A percentile compares a stretch with the other conserved stretches of the same genome.
Evolutionary conservation across 1,140 invertebrate species (phyloP).

Genomic region (Papilio glaucus): DNA sequence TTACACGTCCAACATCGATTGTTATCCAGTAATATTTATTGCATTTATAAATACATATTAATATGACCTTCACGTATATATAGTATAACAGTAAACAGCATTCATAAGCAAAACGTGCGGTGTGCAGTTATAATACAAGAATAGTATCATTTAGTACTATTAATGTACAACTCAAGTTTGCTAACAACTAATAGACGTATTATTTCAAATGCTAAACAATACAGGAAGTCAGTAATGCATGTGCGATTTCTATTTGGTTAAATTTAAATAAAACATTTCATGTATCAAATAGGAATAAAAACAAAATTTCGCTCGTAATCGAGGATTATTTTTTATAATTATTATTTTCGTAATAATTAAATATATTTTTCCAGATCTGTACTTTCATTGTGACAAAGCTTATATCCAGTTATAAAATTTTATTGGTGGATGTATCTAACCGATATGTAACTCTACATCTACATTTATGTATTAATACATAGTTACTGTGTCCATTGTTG

Average conservation of each 20-base stretch:
- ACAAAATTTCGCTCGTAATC: background rate
- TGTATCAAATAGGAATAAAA: background rate
- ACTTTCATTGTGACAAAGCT: constrained; percentile 10
- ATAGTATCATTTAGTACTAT: background rate
- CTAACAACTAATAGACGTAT: background rate
- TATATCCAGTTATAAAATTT: background rate
- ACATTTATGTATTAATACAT: constrained; percentile 60
- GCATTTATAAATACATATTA: constrained; percentile 46
- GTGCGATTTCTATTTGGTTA: background rate
- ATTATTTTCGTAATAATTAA: background rate
- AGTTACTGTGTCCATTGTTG: constrained; percentile 75
- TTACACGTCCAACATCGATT: constrained; percentile 28
- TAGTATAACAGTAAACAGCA: background rate
- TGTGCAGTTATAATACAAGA: background rate
- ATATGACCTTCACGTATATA: constrained; percentile 18
- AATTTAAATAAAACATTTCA: background rate
- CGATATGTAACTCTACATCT: constrained; percentile 38
- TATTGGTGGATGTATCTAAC: background rate
- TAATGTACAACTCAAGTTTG: background rate
- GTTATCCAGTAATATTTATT: constrained; percentile 45
- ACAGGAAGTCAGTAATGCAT: background rate
- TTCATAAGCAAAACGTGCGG: background rate
- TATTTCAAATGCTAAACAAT: background rate
- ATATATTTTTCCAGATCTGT: background rate
- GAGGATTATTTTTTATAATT: background rate